Evolutionary conservation across 2,797 vertebrate genomes (phyloP).

Genomic region (Melanotaenia parkinsoni): DNA sequence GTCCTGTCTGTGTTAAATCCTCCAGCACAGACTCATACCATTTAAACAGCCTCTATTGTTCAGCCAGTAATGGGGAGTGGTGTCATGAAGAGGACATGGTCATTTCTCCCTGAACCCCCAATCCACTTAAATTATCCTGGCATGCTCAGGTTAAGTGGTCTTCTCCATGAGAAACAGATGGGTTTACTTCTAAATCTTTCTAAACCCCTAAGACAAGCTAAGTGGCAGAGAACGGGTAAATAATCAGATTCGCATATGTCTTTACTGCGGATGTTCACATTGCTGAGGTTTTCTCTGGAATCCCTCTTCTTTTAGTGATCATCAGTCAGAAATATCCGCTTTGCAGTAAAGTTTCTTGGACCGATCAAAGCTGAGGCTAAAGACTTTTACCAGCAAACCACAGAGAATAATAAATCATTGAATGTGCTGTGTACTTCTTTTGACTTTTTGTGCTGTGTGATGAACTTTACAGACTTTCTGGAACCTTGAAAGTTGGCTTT

Average conservation of each 20-base stretch:
- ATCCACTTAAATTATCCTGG: slow-evolving; percentile 3
- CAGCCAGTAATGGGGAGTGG: neutral
- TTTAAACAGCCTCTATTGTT: neutral
- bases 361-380: neutral
- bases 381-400: neutral
- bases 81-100: neutral
- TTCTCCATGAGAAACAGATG: slow-evolving; percentile 15
- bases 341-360: neutral
- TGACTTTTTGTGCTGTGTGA: neutral
- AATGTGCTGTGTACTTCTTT: neutral
- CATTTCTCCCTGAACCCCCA: neutral
- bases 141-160: neutral
- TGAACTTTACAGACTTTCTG: slow-evolving; percentile 1
- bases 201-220: slow-evolving; percentile 32
- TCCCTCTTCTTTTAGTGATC: neutral
- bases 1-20: neutral
- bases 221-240: neutral
- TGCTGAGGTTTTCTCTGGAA: neutral
- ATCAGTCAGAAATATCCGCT: neutral
- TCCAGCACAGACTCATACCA: neutral
- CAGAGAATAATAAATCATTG: neutral
- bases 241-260: neutral
- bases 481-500: neutral
- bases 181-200: slow-evolving; percentile 27
- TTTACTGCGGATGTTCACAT: neutral